Evolutionary conservation across 2,797 vertebrate genomes (phyloP), one percentile per base, ranked within the genome.

Genomic region (Stomatorhinus walkeri): DNA sequence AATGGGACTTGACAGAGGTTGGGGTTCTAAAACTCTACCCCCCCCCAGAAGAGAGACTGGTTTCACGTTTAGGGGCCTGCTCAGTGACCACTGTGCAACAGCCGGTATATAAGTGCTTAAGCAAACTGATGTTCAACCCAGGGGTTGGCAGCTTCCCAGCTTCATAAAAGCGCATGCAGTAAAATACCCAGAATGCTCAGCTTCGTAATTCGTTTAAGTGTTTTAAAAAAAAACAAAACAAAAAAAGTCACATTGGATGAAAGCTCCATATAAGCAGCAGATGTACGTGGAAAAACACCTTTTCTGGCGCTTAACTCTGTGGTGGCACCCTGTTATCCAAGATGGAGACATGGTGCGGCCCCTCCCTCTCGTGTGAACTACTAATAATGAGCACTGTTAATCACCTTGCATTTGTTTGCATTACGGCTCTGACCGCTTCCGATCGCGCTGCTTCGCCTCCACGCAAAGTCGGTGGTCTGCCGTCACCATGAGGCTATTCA

Each of bases 401-500:
- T 95, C 93, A 92, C 90, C 88, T 28, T 87, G 87, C 40, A 92
- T 94, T 95, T 95, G 94, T 93, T 94, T 92, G 92, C 92, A 92
- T 94, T 94, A 94, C 92, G 90, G 90, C 92, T 91, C 89, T 91
- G 94, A 95, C 92, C 92, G 91, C 92, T 95, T 95, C 92, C 95
- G 94, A 94, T 94, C 93, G 91, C 90, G 81, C 93, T 92, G 94
- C 94, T 93, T 92, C 16, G 92, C 90, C 94, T 94, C 93, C 92
- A 91, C 91, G 91, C 95, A 84, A 81, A 91, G 92, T 95, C 91
- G 94, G 96, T 94, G 94, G 96, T 96, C 96, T 91, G 88, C 91
- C 90, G 91, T 90, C 93, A 93, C 95, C 94, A 94, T 89, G 79
- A 91, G 92, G 93, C 94, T 93, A 93, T 96, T 97, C 96, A 95